Evolutionary conservation across 2,797 vertebrate species (phyloP).

Genomic region (Arnoldichthys spilopterus): DNA sequence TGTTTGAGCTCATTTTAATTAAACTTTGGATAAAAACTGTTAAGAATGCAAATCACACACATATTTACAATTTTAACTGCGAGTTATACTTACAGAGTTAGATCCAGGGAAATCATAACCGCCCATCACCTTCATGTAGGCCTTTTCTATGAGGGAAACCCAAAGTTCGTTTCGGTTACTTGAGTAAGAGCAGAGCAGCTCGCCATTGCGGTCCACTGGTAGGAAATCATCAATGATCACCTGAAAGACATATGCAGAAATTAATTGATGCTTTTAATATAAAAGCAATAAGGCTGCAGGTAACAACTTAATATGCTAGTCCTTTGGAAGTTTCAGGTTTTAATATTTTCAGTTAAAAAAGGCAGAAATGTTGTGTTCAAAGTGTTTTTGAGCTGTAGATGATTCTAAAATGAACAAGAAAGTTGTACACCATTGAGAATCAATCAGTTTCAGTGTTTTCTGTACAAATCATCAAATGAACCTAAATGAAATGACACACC

Average conservation of each 20-base stretch:
- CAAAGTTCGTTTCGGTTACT: conserved; percentile 97
- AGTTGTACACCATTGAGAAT: not conserved
- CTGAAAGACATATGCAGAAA: conserved; percentile 64
- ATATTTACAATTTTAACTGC: not conserved
- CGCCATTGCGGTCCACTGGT: conserved; percentile 92
- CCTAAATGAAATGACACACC: no score
- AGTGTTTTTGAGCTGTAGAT: no score
- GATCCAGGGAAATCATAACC: conserved; percentile 99
- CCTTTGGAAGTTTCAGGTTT: no score
- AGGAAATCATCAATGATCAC: conserved; percentile 97
- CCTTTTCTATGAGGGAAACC: conserved; percentile 98
- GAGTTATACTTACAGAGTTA: conserved; percentile 87
- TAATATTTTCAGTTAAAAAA: no score
- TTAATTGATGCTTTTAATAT: not conserved
- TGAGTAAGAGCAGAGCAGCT: conserved; percentile 97
- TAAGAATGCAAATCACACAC: not conserved
- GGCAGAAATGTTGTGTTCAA: no score
- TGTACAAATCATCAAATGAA: no score
- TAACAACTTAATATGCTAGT: no score
- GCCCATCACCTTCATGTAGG: conserved; percentile 99
- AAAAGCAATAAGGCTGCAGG: no score
- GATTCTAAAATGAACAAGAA: no score
- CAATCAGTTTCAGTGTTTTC: no score
- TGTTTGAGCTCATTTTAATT: not conserved
- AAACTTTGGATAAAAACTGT: not conserved